phyloP scores from a whole-genome alignment of 2,888 invertebrate species.

The Rotaria magnacalcarata region DNA sequence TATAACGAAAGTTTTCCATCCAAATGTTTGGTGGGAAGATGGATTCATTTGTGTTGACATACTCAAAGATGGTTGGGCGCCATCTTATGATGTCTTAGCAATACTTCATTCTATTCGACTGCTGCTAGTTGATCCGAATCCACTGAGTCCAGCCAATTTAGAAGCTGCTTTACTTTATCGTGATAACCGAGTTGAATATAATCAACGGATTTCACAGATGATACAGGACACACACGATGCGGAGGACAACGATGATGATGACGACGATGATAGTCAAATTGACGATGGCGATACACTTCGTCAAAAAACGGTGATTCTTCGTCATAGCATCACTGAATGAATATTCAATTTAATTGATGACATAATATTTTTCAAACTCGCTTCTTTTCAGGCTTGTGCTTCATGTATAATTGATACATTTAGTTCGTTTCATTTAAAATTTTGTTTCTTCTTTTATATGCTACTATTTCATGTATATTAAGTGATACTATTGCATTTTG shows the following conservation, averaged over 20 bases:
- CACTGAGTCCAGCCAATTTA: constrained; percentile 12
- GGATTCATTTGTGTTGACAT: constrained; percentile 27
- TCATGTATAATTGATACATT: neutral
- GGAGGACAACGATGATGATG: neutral
- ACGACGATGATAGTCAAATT: neutral
- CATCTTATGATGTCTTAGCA: neutral
- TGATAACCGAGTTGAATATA: constrained; percentile 5
- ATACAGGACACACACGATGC: neutral
- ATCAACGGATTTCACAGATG: neutral
- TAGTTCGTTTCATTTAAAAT: neutral
- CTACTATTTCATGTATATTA: neutral
- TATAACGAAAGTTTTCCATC: neutral
- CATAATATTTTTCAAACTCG: neutral
- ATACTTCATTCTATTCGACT: constrained; percentile 32
- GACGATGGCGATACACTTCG: neutral
- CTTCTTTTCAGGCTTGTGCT: neutral
- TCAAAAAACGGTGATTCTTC: neutral
- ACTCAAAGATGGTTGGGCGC: constrained; percentile 19
- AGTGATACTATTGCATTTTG: neutral
- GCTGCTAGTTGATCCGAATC: constrained; percentile 3
- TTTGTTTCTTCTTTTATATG: neutral
- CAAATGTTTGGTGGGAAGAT: constrained; percentile 32
- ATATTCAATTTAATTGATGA: neutral
- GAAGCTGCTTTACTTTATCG: constrained; percentile 19
- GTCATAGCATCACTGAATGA: neutral